A percentile compares a stretch with the other conserved stretches of the same genome.
Evolutionary conservation across 2,888 invertebrate genomes (phyloP).

Genomic region (Pediacus dermestoides): DNA sequence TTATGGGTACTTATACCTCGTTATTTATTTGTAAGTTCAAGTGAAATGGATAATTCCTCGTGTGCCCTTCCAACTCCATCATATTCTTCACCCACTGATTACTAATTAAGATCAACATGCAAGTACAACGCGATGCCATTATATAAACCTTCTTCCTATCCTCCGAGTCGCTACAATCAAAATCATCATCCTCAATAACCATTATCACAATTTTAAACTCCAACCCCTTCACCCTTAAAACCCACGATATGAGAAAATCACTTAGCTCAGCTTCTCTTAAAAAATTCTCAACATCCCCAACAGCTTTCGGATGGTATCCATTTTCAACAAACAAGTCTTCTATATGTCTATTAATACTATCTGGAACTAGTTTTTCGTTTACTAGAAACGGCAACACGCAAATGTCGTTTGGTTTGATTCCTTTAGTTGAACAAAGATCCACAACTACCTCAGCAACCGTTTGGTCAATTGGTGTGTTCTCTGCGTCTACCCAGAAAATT

Average conservation of each 20-base stretch:
- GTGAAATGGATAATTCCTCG: constrained; percentile 37
- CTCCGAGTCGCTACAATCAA: constrained; percentile 40
- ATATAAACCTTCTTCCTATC: constrained; percentile 44
- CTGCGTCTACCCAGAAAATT: constrained; percentile 39
- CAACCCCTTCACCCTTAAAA: constrained; percentile 43
- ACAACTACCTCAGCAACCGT: constrained; percentile 38
- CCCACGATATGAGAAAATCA: constrained; percentile 44
- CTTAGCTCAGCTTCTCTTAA: constrained; percentile 35
- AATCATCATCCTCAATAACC: constrained; percentile 44
- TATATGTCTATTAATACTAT: constrained; percentile 40
- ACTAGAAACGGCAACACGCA: constrained; percentile 44
- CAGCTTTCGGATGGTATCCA: constrained; percentile 39
- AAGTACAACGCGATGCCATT: constrained; percentile 45
- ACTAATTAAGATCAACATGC: constrained; percentile 40
- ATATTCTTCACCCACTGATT: constrained; percentile 30
- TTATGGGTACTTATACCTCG: too few species aligned
- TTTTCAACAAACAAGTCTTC: constrained; percentile 41
- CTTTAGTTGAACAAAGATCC: constrained; percentile 44
- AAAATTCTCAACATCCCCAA: constrained; percentile 41
- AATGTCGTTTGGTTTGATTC: constrained; percentile 43
- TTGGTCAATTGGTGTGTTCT: constrained; percentile 19
- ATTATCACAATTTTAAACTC: constrained; percentile 46
- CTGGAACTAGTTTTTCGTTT: constrained; percentile 33
- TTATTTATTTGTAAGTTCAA: neutral
- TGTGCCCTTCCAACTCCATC: constrained; percentile 33